Evolutionary conservation across 2,888 invertebrate genomes (phyloP), one percentile per base, ranked within the genome.

Genomic region (Melinaea marsaeus): DNA sequence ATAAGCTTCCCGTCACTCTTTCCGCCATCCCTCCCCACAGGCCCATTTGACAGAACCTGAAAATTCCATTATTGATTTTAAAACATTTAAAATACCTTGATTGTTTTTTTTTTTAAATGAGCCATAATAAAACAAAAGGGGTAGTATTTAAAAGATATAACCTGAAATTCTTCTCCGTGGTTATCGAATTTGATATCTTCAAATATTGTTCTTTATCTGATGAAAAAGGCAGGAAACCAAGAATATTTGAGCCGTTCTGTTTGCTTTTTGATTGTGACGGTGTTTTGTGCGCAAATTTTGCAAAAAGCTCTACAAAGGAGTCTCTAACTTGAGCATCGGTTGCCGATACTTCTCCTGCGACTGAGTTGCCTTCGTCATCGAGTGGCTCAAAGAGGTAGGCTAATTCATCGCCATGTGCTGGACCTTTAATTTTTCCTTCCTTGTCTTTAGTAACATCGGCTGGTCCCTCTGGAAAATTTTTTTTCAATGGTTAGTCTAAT

Each of bases 341-440:
- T 13, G 87, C 79, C 4, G 85, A 90, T 33, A 81, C 82, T 2
- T 73, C 71, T 0, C 81, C 85, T 2, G 79, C 83, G 33, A 93
- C 66, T 0, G 93, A 86, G 22, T 90, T 91, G 0, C 94, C 94
- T 57, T 92, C 90, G 0, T 92, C 78, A 67, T 94, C 92, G 54
- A 93, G 85, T 0, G 93, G 92, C 75, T 95, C 94, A 74, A 95
- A 95, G 73, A 95, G 85, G 74, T 94, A 95, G 0, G 93, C 92
- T 35, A 95, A 79, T 73, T 95, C 95, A 73, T 95, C 95, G 0
- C 95, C 95, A 74, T 95, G 95, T 0, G 92, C 89, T 1, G 93
- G 92, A 0, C 79, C 91, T 76, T 79, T 84, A 54, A 70, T 66
- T 62, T 72, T 74, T 55, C 61, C 64, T 60, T 72, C 63, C 13